A percentile compares a stretch with the other conserved stretches of the same genome.
These are phyloP conservation scores for Lophotis ruficrista DNA, from an alignment of 2,113 vertebrate species.

Conservation along the genomic window DNA sequence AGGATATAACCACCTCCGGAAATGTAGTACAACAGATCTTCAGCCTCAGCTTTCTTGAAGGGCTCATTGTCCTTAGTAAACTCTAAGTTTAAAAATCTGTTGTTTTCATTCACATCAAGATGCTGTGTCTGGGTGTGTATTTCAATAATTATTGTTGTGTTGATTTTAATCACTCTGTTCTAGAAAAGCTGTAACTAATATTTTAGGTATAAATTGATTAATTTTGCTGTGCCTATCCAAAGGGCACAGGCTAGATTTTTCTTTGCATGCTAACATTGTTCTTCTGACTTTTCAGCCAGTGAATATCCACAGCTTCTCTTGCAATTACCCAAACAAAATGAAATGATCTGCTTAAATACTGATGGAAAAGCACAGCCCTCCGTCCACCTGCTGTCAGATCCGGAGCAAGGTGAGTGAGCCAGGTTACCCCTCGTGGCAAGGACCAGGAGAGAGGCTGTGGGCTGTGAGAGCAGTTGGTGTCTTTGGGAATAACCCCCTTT, in stretches of 20 bases:
- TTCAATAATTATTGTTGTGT: neutral
- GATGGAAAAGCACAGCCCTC: neutral
- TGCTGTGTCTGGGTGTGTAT: neutral
- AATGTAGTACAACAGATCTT: neutral
- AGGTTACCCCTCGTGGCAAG: neutral
- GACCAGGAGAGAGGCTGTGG: neutral
- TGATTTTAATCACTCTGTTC: neutral
- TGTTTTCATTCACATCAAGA: neutral
- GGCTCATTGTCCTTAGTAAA: neutral
- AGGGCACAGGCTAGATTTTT: neutral
- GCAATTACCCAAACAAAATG: neutral
- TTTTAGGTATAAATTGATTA: neutral
- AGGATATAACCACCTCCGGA: neutral
- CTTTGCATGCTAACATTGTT: neutral
- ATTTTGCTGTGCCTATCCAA: neutral
- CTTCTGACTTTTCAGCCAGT: neutral
- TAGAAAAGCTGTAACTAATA: neutral
- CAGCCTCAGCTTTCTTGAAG: neutral
- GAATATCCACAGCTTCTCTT: conserved; percentile 15
- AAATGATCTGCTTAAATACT: conserved; percentile 51
- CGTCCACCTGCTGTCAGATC: conserved; percentile 62
- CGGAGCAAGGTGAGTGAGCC: conserved; percentile 66
- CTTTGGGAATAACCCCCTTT: neutral
- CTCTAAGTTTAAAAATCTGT: neutral
- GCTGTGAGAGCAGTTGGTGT: neutral